Evolutionary conservation across 2,797 vertebrate species (phyloP), one percentile per base, ranked within the genome.

Genomic region (Parauchenoglanis punctatus): DNA sequence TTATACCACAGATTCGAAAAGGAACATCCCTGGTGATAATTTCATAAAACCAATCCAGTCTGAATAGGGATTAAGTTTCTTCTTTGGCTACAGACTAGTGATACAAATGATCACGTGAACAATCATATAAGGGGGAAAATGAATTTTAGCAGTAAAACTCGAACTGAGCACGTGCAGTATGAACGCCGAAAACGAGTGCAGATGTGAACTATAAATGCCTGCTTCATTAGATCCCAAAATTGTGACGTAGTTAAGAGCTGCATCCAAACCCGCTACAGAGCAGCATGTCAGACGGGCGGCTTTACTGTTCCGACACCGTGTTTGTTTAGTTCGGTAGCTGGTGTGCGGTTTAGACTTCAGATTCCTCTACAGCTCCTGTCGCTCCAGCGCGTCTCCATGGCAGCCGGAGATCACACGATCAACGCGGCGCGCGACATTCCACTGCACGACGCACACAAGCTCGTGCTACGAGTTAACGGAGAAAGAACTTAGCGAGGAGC

Each of bases 341-440:
- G 44, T 44, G 31, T 46, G 58, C 10, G 58, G 20, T 63, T 61
- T 44, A 44, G 4, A 3, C 1, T 20, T 31, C 52, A 20, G 76
- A 58, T 20, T 78, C n/a, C 28, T 65, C 25, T 31, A 4, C 58
- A 20, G 78, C 35, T 81, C 58, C 58, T 28, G 81, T 44, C 56
- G 1, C 56, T 61, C 58, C 5, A n/a, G 58, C 78, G 4, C 78
- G 89, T 91, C 88, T 86, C 89, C 86, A 91, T 91, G 87, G 90
- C 86, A 91, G 87, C 90, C 31, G 49, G 76, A 85, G 25, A 58
- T 67, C 76, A 82, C 84, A 49, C 84, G 77, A 78, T 75, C 84
- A 77, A 61, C 81, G 84, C 81, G 67, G 52, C 81, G 84, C 81
- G 67, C 61, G 52, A 85, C 80, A 88, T 86, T 86, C 81, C 87